Evolutionary conservation across 2,113 vertebrate species (phyloP).

Genomic region (Ptilorrhoa leucosticta): DNA sequence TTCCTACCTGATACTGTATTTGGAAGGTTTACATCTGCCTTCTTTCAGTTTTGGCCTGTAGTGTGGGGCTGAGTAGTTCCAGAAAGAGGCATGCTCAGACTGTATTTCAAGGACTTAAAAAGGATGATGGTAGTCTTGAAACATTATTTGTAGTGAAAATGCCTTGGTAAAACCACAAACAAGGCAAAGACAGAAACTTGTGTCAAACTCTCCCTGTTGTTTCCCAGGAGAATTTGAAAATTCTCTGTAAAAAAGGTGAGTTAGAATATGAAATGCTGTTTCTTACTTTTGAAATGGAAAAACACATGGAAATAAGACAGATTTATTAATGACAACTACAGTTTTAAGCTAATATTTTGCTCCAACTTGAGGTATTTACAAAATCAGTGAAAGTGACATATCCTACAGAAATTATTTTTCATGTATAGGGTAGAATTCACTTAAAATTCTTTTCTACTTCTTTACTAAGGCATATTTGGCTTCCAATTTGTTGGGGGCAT

Average conservation of each 20-base stretch:
- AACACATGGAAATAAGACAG: not conserved
- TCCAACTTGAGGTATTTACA: not conserved
- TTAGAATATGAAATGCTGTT: not conserved
- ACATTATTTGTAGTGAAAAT: not conserved
- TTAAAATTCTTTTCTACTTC: not conserved
- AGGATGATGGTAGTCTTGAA: not conserved
- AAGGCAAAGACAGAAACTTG: not conserved
- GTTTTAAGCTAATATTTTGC: not conserved
- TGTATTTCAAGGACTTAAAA: not conserved
- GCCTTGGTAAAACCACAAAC: not conserved
- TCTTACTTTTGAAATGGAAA: not conserved
- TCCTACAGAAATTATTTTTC: not conserved
- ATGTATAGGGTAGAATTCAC: not conserved
- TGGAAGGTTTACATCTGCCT: rapidly evolving
- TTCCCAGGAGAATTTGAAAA: not conserved
- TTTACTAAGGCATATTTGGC: not conserved
- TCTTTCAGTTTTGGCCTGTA: not conserved
- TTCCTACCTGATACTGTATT: not conserved
- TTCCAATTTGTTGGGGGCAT: not conserved
- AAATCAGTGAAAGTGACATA: not conserved
- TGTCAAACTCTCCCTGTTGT: not conserved
- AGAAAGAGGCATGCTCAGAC: not conserved
- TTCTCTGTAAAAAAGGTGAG: not conserved
- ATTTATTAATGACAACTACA: not conserved
- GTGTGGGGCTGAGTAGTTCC: not conserved